Evolutionary conservation across 2,888 invertebrate genomes (phyloP), one percentile per base, ranked within the genome.

Genomic region (Caenorhabditis panamensis): DNA sequence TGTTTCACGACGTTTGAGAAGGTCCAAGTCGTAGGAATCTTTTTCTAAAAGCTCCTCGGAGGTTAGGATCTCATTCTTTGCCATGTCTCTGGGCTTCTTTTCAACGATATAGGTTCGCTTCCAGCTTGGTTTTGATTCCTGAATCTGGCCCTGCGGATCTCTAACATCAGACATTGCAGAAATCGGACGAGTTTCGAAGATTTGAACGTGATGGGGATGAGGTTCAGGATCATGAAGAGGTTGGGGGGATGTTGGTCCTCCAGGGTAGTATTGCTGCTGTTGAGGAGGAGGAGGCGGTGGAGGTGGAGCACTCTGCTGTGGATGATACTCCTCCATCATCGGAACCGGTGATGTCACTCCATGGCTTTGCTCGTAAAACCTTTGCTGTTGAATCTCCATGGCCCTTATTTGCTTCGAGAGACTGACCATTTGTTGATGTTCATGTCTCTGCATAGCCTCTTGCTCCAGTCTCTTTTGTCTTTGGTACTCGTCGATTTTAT

Each of bases 151-250:
- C n/a, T n/a, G n/a, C n/a, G 66, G 71, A 41, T 84, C 82, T 22
- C 72, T 41, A 3, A 66, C 62, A 37, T 83, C 82, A 16, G 86
- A 86, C 76, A 87, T 73, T 8, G 88, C 83, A 0, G 86, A 85
- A 22, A 90, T 85, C 2, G 90, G 90, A 8, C 90, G 81, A 8
- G 90, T 89, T 62, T 90, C 90, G 53, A 78, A 90, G 11, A 90
- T 84, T n/a, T 88, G 83, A 13, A 89, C 76, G n/a, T 84, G 78
- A 8, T 80, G 77, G 1, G 82, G 80, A 2, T 64, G 16, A 5
- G 64, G 73, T 11, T 72, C 76, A 2, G 75, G 69, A 31, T 76
- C 71, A 22, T 62, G 44, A 22, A 47, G 41, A 5, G 41, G 31
- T 24, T 80, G 69, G 8, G 67, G 63, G 4, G 69, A 56, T 6